Percentiles rank a stretch among this genome's conserved stretches.
Evolutionary conservation across 2,888 invertebrate genomes (phyloP).

Genomic region (Alsophila aescularia): DNA sequence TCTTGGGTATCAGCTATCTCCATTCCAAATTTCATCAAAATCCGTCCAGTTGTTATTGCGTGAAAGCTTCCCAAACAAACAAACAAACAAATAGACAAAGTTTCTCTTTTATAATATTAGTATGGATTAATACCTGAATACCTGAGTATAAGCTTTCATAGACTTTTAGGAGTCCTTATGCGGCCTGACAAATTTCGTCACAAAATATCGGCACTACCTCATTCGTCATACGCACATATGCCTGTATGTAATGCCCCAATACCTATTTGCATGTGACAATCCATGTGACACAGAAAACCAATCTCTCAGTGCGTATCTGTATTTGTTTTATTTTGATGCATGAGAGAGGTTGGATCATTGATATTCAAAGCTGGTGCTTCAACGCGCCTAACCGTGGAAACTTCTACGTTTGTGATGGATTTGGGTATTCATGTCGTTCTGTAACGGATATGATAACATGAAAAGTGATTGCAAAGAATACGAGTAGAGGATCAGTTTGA

Average conservation of each 20-base stretch:
- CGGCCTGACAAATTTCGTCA: too few relatives aligned
- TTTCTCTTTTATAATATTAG: too few relatives aligned
- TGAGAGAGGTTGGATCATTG: constrained; percentile 19
- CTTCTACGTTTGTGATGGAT: constrained; percentile 20
- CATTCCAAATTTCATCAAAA: too few relatives aligned
- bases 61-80: too few relatives aligned
- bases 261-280: constrained; percentile 5
- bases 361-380: constrained; percentile 20
- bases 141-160: too few relatives aligned
- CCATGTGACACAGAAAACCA: constrained; percentile 9
- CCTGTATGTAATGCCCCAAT: not conserved
- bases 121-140: too few relatives aligned
- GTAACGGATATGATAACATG: constrained; percentile 20
- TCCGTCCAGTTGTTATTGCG: too few relatives aligned
- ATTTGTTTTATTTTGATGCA: constrained; percentile 28
- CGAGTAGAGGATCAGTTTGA: not conserved
- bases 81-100: too few relatives aligned
- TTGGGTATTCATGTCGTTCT: constrained; percentile 14
- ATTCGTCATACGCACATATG: too few relatives aligned
- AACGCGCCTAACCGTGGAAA: constrained; percentile 14
- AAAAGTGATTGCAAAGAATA: constrained; percentile 15
- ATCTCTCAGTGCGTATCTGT: constrained; percentile 10
- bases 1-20: too few relatives aligned
- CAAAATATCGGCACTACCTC: too few relatives aligned
- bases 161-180: too few relatives aligned